Percentiles rank a stretch among this genome's conserved stretches.
Evolutionary conservation across 2,113 vertebrate species (phyloP).

Genomic region (Calyptommatus sinebrachiatus): DNA sequence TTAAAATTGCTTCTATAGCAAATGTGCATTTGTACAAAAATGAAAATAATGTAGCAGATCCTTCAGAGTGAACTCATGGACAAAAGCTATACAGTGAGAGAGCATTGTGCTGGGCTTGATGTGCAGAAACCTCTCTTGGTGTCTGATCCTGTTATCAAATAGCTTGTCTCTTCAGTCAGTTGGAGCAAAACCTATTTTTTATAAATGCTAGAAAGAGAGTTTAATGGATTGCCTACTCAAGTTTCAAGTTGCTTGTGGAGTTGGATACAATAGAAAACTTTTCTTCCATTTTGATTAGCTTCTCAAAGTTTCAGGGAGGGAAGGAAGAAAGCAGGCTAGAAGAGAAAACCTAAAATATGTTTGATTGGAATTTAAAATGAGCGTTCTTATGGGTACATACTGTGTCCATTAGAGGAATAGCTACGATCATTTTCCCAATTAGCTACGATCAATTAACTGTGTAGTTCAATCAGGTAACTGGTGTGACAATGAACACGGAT

Average conservation of each 20-base stretch:
- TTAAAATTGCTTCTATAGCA: background rate
- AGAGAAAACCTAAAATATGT: background rate
- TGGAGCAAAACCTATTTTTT: conserved; percentile 6
- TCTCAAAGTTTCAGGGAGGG: background rate
- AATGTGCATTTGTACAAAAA: background rate
- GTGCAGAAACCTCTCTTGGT: background rate
- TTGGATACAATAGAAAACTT: background rate
- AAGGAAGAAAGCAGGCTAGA: background rate
- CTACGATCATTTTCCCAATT: background rate
- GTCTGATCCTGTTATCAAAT: conserved; percentile 17
- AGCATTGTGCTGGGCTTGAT: conserved; percentile 1
- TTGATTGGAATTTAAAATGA: background rate
- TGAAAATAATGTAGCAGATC: accelerated
- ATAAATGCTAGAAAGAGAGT: background rate
- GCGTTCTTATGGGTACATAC: too few relatives aligned
- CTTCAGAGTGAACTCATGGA: background rate
- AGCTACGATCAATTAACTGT: too few relatives aligned
- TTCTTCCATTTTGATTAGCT: background rate
- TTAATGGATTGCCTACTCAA: background rate
- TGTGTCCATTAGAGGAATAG: background rate
- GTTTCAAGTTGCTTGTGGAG: background rate
- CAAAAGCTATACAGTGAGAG: background rate
- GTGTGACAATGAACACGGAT: background rate
- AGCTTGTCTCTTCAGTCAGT: background rate
- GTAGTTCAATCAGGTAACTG: background rate